phyloP scores from a whole-genome alignment of 2,113 vertebrate species.

The Actenoides hombroni region DNA sequence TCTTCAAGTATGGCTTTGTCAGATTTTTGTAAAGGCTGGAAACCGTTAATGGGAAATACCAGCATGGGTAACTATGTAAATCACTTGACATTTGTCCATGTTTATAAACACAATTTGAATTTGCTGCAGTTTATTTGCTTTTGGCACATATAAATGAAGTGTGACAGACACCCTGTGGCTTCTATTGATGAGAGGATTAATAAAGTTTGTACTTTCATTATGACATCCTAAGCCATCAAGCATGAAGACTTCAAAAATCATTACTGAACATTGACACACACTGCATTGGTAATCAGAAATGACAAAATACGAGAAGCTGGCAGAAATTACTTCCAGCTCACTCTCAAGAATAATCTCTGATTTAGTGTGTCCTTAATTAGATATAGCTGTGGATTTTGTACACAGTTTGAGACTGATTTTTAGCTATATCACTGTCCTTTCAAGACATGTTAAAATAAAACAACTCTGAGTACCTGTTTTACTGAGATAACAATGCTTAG shows the following conservation, averaged over 20 bases:
- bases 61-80: neutral
- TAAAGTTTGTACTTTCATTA: conserved; percentile 39
- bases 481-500: neutral
- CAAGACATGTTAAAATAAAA: neutral
- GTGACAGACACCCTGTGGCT: conserved; percentile 20
- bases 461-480: neutral
- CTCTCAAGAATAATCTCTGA: neutral
- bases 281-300: neutral
- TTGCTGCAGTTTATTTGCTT: conserved; percentile 24
- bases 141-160: conserved; percentile 9
- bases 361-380: neutral
- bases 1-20: neutral
- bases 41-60: neutral
- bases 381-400: neutral
- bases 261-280: neutral
- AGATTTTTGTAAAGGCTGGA: neutral
- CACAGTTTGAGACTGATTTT: neutral
- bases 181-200: conserved; percentile 45
- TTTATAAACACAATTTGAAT: conserved; percentile 29
- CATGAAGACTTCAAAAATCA: neutral
- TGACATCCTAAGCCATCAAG: neutral
- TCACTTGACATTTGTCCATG: conserved; percentile 12
- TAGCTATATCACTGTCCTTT: neutral
- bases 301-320: neutral
- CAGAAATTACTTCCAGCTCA: neutral